Base-by-base conservation (phyloP, 2,113 vertebrate species). In the Raja brachyura region DNA sequence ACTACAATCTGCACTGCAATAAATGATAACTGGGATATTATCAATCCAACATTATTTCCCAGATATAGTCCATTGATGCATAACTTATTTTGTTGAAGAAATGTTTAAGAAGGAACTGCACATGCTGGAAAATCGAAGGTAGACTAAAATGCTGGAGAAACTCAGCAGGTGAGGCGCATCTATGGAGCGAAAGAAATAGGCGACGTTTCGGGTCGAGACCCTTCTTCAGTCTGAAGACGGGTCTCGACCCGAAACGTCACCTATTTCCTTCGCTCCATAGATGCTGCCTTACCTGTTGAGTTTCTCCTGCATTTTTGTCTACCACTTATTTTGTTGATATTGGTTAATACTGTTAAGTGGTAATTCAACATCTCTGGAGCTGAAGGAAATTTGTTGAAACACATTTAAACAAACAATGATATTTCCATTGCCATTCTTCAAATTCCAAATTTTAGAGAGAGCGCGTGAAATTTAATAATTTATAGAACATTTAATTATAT, bases 371-470 rank as follows among this genome's bases (percentile, higher is more conserved):
- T 31, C 61, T 88, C n/a, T 1, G 20, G 39, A 56, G 28, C 33
- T 31, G n/a, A 88, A 63, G 63, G 3, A 90, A 63, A 66, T 4
- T 28, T 56, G 78, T 56, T 39, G 66, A 22, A 86, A 16, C 2
- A 8, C n/a, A 31, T 93, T 93, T 54, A 70, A 73, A 75, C 39
- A 93, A 93, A 16, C 39, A 76, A 20, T 56, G 76, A 66, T n/a
- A 66, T n/a, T 63, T 59, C 95, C 93, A 94, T 93, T 94, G 93
- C 88, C 54, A 39, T 86, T 48, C 90, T 83, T 93, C 90, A 76
- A 74, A 93, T 56, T 48, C 25, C 76, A 28, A 95, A 94, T 94
- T 93, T 94, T 94, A 93, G 95, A 93, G 94, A 93, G 93, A 93
- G 16, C n/a, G 31, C 25, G 6, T 9, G 18, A 6, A 88, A 61